These are phyloP conservation scores for Drosophila pandora DNA, from an alignment of 1,140 invertebrate genomes.

Conservation along the genomic window DNA sequence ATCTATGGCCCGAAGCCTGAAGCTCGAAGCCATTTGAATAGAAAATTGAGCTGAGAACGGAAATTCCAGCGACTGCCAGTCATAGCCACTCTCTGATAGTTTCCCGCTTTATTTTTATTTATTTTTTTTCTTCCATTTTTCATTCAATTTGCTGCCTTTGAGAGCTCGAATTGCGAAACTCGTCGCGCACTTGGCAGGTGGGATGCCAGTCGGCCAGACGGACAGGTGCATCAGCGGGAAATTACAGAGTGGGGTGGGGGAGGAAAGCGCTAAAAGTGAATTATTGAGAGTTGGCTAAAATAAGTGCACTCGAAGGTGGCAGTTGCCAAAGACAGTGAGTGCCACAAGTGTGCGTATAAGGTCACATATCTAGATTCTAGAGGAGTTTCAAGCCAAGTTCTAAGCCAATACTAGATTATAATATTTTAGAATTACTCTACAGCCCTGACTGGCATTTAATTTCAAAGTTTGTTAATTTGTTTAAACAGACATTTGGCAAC, in stretches of 20 bases:
- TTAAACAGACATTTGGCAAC: not conserved
- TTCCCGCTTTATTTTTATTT: constrained; percentile 18
- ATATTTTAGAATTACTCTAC: too few relatives aligned
- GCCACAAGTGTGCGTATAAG: constrained; percentile 3
- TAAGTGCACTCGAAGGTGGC: constrained; percentile 31
- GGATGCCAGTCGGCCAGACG: not conserved
- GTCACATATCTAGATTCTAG: constrained; percentile 11
- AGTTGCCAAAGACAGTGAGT: constrained; percentile 22
- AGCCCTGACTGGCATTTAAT: not conserved
- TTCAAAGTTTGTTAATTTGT: not conserved
- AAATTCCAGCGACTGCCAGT: constrained; percentile 52
- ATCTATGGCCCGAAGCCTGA: constrained; percentile 13
- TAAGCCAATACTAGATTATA: too few relatives aligned
- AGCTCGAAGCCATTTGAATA: constrained; percentile 38
- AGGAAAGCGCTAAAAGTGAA: constrained; percentile 41
- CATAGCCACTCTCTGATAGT: constrained; percentile 28
- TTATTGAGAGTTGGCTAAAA: constrained; percentile 34
- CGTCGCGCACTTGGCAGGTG: constrained; percentile 33
- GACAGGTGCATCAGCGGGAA: constrained; percentile 27
- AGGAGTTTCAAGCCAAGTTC: not conserved
- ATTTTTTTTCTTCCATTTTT: not conserved
- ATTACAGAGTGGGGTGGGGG: constrained; percentile 11
- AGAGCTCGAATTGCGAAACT: constrained; percentile 37
- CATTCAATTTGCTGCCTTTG: constrained; percentile 37
- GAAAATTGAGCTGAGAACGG: constrained; percentile 37